A percentile compares a stretch with the other conserved stretches of the same genome.
Conservation (phyloP, 2,888 invertebrate species). For the Dysmachus trigonus region DNA sequence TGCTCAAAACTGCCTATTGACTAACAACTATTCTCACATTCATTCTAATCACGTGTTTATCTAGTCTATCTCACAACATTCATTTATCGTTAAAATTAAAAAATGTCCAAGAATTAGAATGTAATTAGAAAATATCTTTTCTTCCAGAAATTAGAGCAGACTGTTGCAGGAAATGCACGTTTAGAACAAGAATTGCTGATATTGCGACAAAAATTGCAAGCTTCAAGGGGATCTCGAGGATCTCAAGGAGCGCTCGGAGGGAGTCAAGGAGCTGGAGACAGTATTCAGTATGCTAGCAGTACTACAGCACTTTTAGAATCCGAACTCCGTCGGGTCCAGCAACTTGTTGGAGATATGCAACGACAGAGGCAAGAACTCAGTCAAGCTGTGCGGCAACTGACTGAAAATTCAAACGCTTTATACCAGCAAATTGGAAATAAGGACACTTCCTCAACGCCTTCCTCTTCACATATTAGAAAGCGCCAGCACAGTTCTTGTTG, state of each 20-base stretch:
- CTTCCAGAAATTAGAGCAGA: constrained; percentile 84
- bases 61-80: not conserved
- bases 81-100: not conserved
- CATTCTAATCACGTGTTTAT: constrained; percentile 17
- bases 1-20: not conserved
- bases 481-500: constrained; percentile 75
- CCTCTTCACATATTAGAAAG: constrained; percentile 65
- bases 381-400: constrained; percentile 84
- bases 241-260: constrained; percentile 53
- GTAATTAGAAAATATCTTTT: constrained; percentile 21
- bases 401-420: constrained; percentile 80
- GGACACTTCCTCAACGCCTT: constrained; percentile 49
- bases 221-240: constrained; percentile 69
- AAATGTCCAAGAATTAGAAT: not conserved
- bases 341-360: constrained; percentile 84
- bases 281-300: constrained; percentile 65
- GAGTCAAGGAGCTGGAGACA: constrained; percentile 59
- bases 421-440: constrained; percentile 70
- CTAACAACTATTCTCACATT: constrained; percentile 12
- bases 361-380: constrained; percentile 86
- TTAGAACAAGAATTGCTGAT: constrained; percentile 88
- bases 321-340: constrained; percentile 84
- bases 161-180: constrained; percentile 88
- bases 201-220: constrained; percentile 83
- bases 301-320: constrained; percentile 77